Base-by-base conservation (phyloP, 2,888 invertebrate genomes). In the Chaitophorus viminalis region DNA sequence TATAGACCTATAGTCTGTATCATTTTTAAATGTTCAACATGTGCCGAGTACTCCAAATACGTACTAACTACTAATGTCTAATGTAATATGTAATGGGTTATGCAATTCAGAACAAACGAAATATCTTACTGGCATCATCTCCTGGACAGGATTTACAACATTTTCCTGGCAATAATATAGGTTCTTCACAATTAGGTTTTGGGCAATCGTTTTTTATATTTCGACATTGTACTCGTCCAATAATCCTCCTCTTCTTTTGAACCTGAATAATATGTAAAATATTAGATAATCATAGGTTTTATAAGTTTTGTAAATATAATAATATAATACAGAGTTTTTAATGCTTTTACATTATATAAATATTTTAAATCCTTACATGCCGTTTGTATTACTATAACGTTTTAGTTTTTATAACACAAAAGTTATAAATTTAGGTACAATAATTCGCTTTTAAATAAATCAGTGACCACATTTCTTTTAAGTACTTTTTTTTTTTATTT, bases 61-160 rank as follows among this genome's bases (percentile, higher is more conserved):
- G 29, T 74, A 29, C 14, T 29, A n/a, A n/a, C n/a, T n/a, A n/a
- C n/a, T n/a, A n/a, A n/a, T n/a, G n/a, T n/a, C n/a, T n/a, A 36
- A 54, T 60, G 21, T 68, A 72, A 72, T 54, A 74, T 74, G 74
- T 68, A 52, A 72, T 54, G 36, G 54, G 82, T 74, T 82, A 74
- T 74, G n/a, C n/a, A 74, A 82, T 74, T 74, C 54, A 60, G 33
- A 25, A 36, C 39, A 84, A 84, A 76, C 76, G 76, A 76, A 84
- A 76, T 77, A 72, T 70, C 86, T 87, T 87, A 87, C 91, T 79
- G 74, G 86, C 86, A 81, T 87, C 86, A 60, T 96, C 95, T 89
- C 95, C 96, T 14, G 96, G 96, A 91, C 98, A 98, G 9, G 95
- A 94, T 93, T 98, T 98, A 93, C 98, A 98, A 92, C 98, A 98